Evolutionary conservation across 2,888 invertebrate genomes (phyloP).

Genomic region (Pyralis farinalis): DNA sequence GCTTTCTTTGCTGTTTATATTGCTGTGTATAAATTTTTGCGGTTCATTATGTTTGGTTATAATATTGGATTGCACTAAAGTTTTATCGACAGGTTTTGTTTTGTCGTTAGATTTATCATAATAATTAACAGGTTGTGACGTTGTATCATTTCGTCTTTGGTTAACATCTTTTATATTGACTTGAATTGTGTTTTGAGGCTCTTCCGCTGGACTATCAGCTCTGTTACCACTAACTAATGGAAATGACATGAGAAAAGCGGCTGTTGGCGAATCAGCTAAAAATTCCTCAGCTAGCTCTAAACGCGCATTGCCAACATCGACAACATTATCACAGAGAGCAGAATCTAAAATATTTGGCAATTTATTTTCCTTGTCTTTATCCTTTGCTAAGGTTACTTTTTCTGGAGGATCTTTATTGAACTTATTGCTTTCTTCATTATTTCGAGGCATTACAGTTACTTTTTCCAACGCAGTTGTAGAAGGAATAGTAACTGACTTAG

Average conservation of each 20-base stretch:
- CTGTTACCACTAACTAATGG: slow-evolving; percentile 84
- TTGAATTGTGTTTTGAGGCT: slow-evolving; percentile 36
- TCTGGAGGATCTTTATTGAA: slow-evolving; percentile 24
- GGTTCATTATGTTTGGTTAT: slow-evolving; percentile 40
- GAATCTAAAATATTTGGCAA: slow-evolving; percentile 59
- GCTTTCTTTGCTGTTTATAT: slow-evolving; percentile 33
- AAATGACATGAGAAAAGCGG: slow-evolving; percentile 88
- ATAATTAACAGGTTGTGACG: slow-evolving; percentile 31
- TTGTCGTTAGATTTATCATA: slow-evolving; percentile 39
- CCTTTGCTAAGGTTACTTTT: slow-evolving; percentile 31
- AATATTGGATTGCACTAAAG: slow-evolving; percentile 18
- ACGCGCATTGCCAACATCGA: slow-evolving; percentile 78
- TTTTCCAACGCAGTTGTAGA: slow-evolving; percentile 16
- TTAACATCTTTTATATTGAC: slow-evolving; percentile 35
- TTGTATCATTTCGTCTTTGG: slow-evolving; percentile 38
- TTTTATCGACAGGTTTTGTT: slow-evolving; percentile 31
- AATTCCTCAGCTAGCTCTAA: slow-evolving; percentile 79
- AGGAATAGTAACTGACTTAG: slow-evolving; percentile 9
- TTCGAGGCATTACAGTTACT: slow-evolving; percentile 19
- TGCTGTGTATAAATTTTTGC: slow-evolving; percentile 42
- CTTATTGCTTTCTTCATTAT: slow-evolving; percentile 25
- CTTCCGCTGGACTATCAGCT: slow-evolving; percentile 73
- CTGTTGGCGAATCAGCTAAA: slow-evolving; percentile 85
- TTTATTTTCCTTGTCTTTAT: slow-evolving; percentile 61
- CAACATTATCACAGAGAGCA: slow-evolving; percentile 61